Evolutionary conservation across 2,113 vertebrate species (phyloP), one percentile per base, ranked within the genome.

Genomic region (Podarcis raffonei): DNA sequence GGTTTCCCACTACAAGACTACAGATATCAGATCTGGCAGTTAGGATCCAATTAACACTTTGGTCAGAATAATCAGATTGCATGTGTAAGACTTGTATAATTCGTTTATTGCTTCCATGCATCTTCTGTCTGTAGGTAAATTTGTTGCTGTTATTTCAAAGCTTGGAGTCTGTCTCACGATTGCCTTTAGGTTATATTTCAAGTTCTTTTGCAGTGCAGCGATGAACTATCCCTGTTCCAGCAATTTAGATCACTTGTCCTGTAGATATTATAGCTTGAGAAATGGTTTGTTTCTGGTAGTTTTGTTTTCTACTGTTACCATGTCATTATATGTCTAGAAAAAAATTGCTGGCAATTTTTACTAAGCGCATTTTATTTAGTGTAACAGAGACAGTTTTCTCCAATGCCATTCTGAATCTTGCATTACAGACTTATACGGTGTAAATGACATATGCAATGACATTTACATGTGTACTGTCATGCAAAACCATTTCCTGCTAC

Each of bases 31-130:
- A 99, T 99, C 98, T 98, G 98, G 98, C 98, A 98, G 99, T 99
- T 99, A 99, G 98, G 98, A 99, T 99, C 98, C 98, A 99, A 99
- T 99, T 99, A 99, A 99, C 98, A 99, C 98, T 98, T 98, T 98
- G 98, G 99, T 98, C 98, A 97, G 98, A 98, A 98, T 98, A 98
- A 99, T 99, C 98, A 98, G 98, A 99, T 98, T 98, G 98, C 96
- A 97, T 97, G 98, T 98, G 98, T 98, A 98, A 98, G 98, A 97
- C 98, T 97, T 98, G 98, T 98, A 98, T 98, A 99, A 99, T 98
- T 98, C 97, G 95, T 98, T 99, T 99, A 99, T 98, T 98, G 98
- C 98, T 97, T 97, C 97, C 98, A 98, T 99, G 98, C 97, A 98
- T 99, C 98, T 99, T 98, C 98, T 98, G 98, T 98, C 98, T 97